phyloP scores from a whole-genome alignment of 2,113 vertebrate genomes.

The Onychostruthus taczanowskii region DNA sequence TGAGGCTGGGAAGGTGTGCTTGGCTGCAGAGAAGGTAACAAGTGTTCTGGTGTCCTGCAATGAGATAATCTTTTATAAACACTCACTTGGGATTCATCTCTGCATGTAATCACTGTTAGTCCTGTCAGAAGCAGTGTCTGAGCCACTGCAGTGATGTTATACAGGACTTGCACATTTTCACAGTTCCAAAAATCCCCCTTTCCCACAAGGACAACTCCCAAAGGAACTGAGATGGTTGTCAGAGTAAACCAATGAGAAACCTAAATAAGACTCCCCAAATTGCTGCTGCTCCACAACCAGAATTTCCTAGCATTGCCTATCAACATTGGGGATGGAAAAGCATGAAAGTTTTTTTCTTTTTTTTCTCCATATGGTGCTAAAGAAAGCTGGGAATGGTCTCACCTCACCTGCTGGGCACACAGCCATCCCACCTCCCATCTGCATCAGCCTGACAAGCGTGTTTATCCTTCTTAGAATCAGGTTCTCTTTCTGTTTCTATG shows the following conservation, averaged over 20 bases:
- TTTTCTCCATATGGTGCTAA: not conserved
- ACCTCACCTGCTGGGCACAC: not conserved
- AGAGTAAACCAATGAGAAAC: not conserved
- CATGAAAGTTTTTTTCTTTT: not conserved
- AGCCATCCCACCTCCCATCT: not conserved
- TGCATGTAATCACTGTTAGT: not conserved
- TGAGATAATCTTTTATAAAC: not conserved
- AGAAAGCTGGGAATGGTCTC: not conserved
- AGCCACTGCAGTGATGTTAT: not conserved
- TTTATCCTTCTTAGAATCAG: not conserved
- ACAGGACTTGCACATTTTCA: constrained; percentile 30
- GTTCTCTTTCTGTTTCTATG: not conserved
- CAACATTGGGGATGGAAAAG: not conserved
- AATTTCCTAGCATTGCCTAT: not conserved
- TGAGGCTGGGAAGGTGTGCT: fast-evolving
- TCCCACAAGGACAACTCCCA: not conserved
- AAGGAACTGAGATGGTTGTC: not conserved
- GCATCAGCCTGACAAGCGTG: fast-evolving
- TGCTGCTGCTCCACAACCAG: not conserved
- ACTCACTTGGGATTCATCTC: not conserved
- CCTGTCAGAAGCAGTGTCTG: not conserved
- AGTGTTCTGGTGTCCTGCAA: not conserved
- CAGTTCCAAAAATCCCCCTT: not conserved
- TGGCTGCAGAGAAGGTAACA: not conserved
- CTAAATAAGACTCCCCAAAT: not conserved